Evolutionary conservation across 2,888 invertebrate species (phyloP), one percentile per base, ranked within the genome.

Genomic region (Orthosia incerta): DNA sequence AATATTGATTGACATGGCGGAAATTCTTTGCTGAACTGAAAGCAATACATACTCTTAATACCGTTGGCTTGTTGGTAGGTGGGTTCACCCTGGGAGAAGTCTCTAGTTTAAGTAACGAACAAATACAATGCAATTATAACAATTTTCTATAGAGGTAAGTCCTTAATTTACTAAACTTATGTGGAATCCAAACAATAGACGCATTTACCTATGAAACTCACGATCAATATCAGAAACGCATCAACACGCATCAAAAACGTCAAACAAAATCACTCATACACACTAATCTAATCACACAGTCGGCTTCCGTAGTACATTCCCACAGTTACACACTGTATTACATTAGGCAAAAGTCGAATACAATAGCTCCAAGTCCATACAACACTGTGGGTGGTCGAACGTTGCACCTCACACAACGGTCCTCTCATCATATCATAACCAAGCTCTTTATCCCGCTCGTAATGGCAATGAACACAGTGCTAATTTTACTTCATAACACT

Each of bases 341-440:
- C 72, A 85, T 89, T 89, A 86, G 68, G 85, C 85, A 86, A 86
- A 88, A 86, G 83, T 86, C 82, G 87, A 88, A 88, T 88, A 91
- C 90, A 90, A 90, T 90, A 87, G 89, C 82, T 84, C 86, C 86
- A 87, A 88, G 86, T 85, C 79, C 79, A 85, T 84, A 82, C 83
- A 85, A 73, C 80, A 72, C 81, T 80, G 89, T 93, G 93, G 94
- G 94, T 94, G 94, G 94, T 88, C 91, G 82, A 81, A 76, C 75
- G 63, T 79, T 89, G 90, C 92, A 93, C 93, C 93, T 94, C 91
- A 88, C 88, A 94, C 92, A 94, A 93, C 87, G 88, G 81, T 74
- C 84, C 82, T 82, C 87, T 91, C 88, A 89, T 91, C 83, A 87
- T 85, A 84, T 90, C 82, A 89, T 88, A 86, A 88, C 84, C 83